A percentile compares a stretch with the other conserved stretches of the same genome.
These are phyloP conservation scores for Urosaurus nigricauda DNA, from an alignment of 2,797 vertebrate genomes.

Conservation along the genomic window DNA sequence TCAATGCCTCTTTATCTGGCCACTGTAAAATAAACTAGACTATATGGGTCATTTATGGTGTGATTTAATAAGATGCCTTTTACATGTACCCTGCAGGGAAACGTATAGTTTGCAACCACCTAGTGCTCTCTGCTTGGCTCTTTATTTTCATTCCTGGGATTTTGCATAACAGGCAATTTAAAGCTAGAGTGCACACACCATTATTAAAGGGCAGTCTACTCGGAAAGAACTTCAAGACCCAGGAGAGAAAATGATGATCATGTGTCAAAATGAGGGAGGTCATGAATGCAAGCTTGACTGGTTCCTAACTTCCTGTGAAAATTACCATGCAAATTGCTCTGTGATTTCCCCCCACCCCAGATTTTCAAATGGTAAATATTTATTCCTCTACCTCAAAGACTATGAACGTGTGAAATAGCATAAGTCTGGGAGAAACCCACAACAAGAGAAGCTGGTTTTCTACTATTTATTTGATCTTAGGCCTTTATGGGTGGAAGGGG, in stretches of 20 bases:
- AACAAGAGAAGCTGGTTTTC: constrained; percentile 31
- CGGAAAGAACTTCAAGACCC: constrained; percentile 42
- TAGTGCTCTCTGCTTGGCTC: constrained; percentile 34
- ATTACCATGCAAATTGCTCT: constrained; percentile 52
- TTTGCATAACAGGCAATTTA: constrained; percentile 59
- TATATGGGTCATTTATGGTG: constrained; percentile 76
- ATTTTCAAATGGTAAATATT: constrained; percentile 47
- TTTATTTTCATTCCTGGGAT: constrained; percentile 50
- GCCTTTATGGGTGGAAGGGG: not conserved
- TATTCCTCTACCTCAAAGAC: constrained; percentile 31
- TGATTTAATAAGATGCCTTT: constrained; percentile 76
- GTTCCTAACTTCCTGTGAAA: constrained; percentile 47
- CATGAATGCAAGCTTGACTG: constrained; percentile 44
- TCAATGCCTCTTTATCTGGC: constrained; percentile 61
- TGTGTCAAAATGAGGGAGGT: constrained; percentile 49
- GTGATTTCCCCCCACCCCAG: constrained; percentile 8
- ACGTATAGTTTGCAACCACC: constrained; percentile 60
- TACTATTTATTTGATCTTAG: not conserved
- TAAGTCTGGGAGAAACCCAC: not conserved
- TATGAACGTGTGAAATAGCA: constrained; percentile 25
- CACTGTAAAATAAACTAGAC: constrained; percentile 76
- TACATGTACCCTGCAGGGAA: constrained; percentile 66
- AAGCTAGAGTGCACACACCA: constrained; percentile 53
- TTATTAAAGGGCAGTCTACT: constrained; percentile 50
- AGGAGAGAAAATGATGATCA: constrained; percentile 38